Evolutionary conservation across 1,140 invertebrate species (phyloP).

Genomic region (Drosophila repletoides): DNA sequence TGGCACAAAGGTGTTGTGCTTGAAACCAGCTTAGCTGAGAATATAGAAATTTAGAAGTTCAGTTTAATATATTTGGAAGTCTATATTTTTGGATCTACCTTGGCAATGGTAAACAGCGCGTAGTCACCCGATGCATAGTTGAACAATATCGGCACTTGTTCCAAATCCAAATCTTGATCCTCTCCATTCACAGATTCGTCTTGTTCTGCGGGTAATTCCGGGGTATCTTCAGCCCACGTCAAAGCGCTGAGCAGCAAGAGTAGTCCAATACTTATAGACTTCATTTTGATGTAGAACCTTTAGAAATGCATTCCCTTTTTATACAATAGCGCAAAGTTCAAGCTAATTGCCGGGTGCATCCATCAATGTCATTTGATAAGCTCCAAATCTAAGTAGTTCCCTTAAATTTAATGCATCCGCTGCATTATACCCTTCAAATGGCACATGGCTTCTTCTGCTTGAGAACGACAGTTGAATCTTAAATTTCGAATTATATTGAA

Average conservation of each 20-base stretch:
- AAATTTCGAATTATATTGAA: too few species aligned
- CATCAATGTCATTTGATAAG: conserved; percentile 58
- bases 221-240: background rate
- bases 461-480: too few species aligned
- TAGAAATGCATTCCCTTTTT: conserved; percentile 2
- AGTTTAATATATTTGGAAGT: background rate
- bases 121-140: background rate
- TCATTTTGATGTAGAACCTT: conserved; percentile 19
- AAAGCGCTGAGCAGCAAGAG: conserved; percentile 6
- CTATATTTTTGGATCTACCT: background rate
- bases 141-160: background rate
- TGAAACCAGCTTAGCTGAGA: conserved; percentile 22
- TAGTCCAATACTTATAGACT: conserved; percentile 12
- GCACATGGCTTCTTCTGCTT: too few species aligned
- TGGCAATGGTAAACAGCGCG: background rate
- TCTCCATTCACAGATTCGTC: background rate
- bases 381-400: conserved; percentile 10
- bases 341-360: conserved; percentile 40
- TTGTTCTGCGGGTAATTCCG: background rate
- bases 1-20: conserved; percentile 14
- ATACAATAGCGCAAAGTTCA: conserved; percentile 1
- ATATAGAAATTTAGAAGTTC: background rate
- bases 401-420: conserved; percentile 13
- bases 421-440: too few species aligned
- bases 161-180: background rate